These are phyloP conservation scores for Pelodytes ibericus DNA, from an alignment of 2,797 vertebrate species.

Conservation along the genomic window DNA sequence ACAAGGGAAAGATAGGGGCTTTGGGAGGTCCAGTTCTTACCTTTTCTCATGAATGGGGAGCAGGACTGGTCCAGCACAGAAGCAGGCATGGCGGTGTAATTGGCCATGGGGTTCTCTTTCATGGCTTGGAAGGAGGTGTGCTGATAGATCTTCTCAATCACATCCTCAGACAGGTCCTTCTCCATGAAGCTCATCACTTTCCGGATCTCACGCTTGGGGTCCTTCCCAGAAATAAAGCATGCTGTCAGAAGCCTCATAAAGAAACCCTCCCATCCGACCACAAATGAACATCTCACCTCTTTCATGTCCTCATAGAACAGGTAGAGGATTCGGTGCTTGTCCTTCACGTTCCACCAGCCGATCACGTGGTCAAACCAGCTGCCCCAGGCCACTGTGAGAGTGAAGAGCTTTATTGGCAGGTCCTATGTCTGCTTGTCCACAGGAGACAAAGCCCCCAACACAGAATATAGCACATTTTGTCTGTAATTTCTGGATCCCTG, in stretches of 20 bases:
- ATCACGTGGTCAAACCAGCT: conserved; percentile 66
- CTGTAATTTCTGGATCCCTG: no score
- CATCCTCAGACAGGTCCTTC: conserved; percentile 59
- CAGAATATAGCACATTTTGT: no score
- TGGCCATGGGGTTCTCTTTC: conserved; percentile 67
- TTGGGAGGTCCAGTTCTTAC: no score
- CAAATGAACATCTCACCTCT: conserved; percentile 56
- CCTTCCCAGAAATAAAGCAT: conserved; percentile 45
- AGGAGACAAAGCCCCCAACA: no score
- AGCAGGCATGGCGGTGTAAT: conserved; percentile 59
- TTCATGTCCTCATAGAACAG: conserved; percentile 69
- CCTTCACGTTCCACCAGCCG: conserved; percentile 65
- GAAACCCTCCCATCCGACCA: no score
- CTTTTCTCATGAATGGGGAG: conserved; percentile 69
- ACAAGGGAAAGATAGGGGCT: no score
- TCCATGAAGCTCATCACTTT: conserved; percentile 67
- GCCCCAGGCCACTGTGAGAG: conserved; percentile 64
- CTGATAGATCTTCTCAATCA: conserved; percentile 61
- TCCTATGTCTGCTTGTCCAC: no score
- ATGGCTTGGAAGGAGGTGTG: conserved; percentile 69
- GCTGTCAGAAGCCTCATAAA: not conserved
- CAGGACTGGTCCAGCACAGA: conserved; percentile 63
- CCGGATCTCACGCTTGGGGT: conserved; percentile 56
- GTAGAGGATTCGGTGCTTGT: conserved; percentile 63
- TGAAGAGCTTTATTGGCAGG: no score